A percentile compares a stretch with the other conserved stretches of the same genome.
Conservation (phyloP, 2,797 vertebrate genomes). For the Xyrichtys novacula region DNA sequence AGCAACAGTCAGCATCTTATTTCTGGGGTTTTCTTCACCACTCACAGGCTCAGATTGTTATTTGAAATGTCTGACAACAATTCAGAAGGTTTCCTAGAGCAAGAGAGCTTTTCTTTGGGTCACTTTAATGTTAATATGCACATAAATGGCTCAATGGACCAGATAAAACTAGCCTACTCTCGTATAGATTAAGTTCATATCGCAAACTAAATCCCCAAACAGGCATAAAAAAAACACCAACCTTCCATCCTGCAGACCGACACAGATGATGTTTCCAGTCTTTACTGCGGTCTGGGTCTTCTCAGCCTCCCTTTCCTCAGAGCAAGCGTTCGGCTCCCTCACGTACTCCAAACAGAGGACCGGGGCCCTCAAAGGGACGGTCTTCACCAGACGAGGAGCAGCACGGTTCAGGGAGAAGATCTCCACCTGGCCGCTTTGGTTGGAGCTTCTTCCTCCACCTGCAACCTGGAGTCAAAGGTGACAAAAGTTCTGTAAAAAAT, state of each 20-base stretch:
- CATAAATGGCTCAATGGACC: no score
- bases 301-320: constrained; percentile 56
- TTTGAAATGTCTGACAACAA: no score
- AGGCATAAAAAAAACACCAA: constrained; percentile 77
- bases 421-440: constrained; percentile 86
- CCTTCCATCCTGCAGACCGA: constrained; percentile 91
- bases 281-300: constrained; percentile 40
- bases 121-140: no score
- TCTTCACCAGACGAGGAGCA: constrained; percentile 89
- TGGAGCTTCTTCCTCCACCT: constrained; percentile 83
- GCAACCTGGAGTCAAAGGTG: constrained; percentile 82
- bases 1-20: no score
- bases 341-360: constrained; percentile 92
- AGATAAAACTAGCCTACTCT: no score
- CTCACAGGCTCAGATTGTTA: no score
- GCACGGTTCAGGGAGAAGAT: constrained; percentile 93
- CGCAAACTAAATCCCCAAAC: no score
- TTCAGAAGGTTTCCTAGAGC: no score
- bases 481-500: no score
- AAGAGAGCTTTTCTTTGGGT: no score
- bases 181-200: no score
- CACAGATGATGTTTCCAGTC: constrained; percentile 86
- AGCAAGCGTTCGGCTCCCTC: constrained; percentile 67
- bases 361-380: constrained; percentile 83
- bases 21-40: no score